Percentiles rank a stretch among this genome's conserved stretches.
Conservation (phyloP, 2,797 vertebrate species). For the Anableps anableps region DNA sequence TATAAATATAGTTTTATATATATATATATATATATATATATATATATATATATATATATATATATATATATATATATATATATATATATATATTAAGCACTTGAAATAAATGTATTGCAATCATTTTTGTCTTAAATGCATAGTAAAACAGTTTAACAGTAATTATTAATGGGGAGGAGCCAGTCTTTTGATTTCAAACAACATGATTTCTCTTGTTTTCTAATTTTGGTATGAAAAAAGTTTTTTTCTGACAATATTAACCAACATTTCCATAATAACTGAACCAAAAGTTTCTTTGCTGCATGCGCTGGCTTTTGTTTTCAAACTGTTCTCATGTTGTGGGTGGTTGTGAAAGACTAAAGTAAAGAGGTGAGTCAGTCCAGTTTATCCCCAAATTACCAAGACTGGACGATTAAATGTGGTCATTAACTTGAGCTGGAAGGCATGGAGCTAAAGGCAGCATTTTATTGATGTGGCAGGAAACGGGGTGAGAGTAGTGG, state of each 20-base stretch:
- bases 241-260: constrained; percentile 25
- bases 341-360: constrained; percentile 18
- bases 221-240: constrained; percentile 29
- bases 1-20: constrained; percentile 11
- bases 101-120: neutral
- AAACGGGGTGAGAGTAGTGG: constrained; percentile 48
- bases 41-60: neutral
- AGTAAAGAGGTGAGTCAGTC: constrained; percentile 39
- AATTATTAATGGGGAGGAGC: constrained; percentile 33
- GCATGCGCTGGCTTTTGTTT: constrained; percentile 12
- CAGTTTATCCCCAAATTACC: constrained; percentile 49
- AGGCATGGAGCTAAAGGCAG: constrained; percentile 66
- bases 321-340: constrained; percentile 12
- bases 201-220: constrained; percentile 22
- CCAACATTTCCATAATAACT: constrained; percentile 20
- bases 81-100: neutral
- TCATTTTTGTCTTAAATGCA: constrained; percentile 5
- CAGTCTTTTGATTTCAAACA: constrained; percentile 24
- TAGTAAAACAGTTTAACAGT: constrained; percentile 24
- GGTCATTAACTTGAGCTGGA: constrained; percentile 73
- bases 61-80: neutral
- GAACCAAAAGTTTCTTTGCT: constrained; percentile 12
- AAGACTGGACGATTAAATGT: constrained; percentile 69
- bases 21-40: neutral
- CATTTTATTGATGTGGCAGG: constrained; percentile 82